These are phyloP conservation scores for Fregetta grallaria DNA, from an alignment of 2,113 vertebrate species.

Conservation along the genomic window DNA sequence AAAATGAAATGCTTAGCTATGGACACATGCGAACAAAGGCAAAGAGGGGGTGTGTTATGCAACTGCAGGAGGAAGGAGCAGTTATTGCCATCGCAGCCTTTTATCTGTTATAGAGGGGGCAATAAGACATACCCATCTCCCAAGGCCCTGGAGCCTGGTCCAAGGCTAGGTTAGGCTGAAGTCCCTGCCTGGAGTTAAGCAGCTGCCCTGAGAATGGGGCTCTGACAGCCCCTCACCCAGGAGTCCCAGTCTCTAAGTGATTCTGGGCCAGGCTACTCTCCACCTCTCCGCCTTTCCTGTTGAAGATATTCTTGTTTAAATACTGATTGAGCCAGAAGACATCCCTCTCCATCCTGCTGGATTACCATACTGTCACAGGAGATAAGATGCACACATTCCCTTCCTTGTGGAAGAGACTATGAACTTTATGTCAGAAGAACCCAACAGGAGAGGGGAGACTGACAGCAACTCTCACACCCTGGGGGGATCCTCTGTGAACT, in stretches of 20 bases:
- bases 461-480: not conserved
- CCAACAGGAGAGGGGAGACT: not conserved
- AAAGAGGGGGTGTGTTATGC: not conserved
- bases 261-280: not conserved
- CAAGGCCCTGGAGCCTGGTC: not conserved
- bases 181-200: not conserved
- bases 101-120: not conserved
- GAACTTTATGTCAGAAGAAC: not conserved
- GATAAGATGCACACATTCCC: not conserved
- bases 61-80: not conserved
- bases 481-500: not conserved
- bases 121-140: not conserved
- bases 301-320: not conserved
- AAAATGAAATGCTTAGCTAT: slow-evolving; percentile 26
- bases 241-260: not conserved
- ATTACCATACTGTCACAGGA: not conserved
- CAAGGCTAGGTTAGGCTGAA: not conserved
- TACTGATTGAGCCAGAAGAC: not conserved
- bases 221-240: accelerated
- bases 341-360: not conserved
- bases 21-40: not conserved
- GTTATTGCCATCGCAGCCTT: not conserved
- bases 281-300: not conserved
- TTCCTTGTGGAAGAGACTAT: not conserved
- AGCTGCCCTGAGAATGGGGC: not conserved